Evolutionary conservation across 2,888 invertebrate genomes (phyloP), one percentile per base, ranked within the genome.

Genomic region (Acrobasis suavella): DNA sequence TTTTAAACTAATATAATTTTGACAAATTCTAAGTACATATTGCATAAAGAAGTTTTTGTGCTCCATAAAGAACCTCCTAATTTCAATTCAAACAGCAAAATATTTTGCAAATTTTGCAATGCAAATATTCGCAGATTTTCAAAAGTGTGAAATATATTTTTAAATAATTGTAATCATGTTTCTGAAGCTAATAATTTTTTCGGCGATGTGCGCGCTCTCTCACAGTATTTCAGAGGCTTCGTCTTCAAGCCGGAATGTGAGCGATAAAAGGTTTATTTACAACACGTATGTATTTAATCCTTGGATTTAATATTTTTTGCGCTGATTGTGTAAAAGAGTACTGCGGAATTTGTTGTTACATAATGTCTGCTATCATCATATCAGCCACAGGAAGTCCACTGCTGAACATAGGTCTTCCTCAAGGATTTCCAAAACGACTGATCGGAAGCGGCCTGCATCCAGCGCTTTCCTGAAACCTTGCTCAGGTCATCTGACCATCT

Each of bases 181-280:
- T 37, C n/a, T 15, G 5, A 54, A 37, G 32, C 37, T 37, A 9
- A n/a, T 54, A 15, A 3, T 54, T 9, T n/a, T 54, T 3, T 54
- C 2, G 8, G 9, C 14, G 2, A n/a, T 39, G 5, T 39, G 39
- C 39, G 16, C 5, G 16, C 5, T 2, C 12, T 15, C 39, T 55
- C 16, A 12, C 15, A 9, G 55, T 16, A 16, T 9, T 39, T 55
- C 39, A 12, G 39, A 12, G 6, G 14, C 32, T 12, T 6, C 39
- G 14, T 9, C 16, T 39, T 9, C 39, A 32, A 14, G 10, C 15
- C 6, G 5, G 38, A 55, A 55, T 14, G 49, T 62, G 32, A 46
- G 49, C 9, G 75, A 77, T 54, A 86, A 81, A 69, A 77, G 72
- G 15, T 89, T 89, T 76, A 72, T 85, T 67, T 87, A 86, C 63